These are phyloP conservation scores for Nicator chloris DNA, from an alignment of 2,113 vertebrate species.

Conservation along the genomic window DNA sequence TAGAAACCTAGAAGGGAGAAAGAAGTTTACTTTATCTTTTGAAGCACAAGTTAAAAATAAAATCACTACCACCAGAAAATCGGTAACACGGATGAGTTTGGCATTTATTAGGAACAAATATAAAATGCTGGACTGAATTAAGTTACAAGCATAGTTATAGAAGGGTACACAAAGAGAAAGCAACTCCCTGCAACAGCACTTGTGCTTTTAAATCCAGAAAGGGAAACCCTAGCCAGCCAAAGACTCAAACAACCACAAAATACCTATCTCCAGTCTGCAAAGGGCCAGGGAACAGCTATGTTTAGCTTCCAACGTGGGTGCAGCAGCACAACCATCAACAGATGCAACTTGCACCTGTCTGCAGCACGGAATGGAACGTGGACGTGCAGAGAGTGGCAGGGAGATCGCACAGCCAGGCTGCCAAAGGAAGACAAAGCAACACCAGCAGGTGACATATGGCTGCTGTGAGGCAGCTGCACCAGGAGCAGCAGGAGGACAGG, in stretches of 20 bases:
- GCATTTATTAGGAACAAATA: background rate
- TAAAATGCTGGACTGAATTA: background rate
- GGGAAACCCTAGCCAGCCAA: background rate
- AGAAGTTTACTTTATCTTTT: background rate
- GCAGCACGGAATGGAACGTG: background rate
- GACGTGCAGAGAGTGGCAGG: background rate
- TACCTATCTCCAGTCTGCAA: background rate
- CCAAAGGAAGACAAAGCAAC: background rate
- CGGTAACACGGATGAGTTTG: background rate
- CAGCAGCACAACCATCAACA: background rate
- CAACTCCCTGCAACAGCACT: background rate
- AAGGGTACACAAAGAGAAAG: background rate
- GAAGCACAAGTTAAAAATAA: background rate
- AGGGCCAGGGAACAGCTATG: slow-evolving; percentile 22
- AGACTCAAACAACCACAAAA: background rate
- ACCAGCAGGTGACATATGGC: background rate
- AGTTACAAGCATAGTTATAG: background rate
- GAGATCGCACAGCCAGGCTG: background rate
- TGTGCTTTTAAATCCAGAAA: background rate
- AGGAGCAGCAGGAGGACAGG: background rate
- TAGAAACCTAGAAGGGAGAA: slow-evolving; percentile 57
- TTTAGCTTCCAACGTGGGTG: slow-evolving; percentile 38
- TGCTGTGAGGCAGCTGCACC: background rate
- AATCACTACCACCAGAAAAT: background rate
- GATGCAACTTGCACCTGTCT: slow-evolving; percentile 37